These are phyloP conservation scores for Axinella damicornis DNA, from an alignment of 37 sponge, comb jelly and placozoan genomes.

Conservation along the genomic window DNA sequence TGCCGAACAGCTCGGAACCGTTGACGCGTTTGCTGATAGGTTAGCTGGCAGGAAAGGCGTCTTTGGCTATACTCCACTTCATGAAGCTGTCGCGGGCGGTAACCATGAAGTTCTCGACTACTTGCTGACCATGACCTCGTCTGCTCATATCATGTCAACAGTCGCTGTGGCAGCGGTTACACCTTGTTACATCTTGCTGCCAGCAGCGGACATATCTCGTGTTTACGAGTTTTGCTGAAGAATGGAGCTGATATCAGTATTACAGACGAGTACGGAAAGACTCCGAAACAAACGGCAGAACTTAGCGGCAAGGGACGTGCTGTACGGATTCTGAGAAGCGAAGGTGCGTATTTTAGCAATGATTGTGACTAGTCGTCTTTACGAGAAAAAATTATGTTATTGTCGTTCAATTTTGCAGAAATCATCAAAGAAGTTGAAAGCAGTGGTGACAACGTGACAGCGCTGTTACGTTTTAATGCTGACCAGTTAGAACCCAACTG, in stretches of 20 bases:
- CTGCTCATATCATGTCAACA: slow-evolving; percentile 50
- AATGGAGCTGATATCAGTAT: slow-evolving; percentile 58
- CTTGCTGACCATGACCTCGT: slow-evolving; percentile 35
- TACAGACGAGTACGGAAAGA: slow-evolving; percentile 67
- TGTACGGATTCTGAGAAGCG: slow-evolving; percentile 23
- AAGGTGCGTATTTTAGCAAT: too few species aligned
- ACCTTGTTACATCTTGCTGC: slow-evolving; percentile 80
- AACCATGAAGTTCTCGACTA: slow-evolving; percentile 34
- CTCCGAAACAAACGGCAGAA: slow-evolving; percentile 61
- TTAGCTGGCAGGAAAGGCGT: slow-evolving; percentile 51
- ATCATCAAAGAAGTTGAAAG: slow-evolving; percentile 56
- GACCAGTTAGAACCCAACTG: slow-evolving; percentile 54
- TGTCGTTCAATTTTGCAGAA: too few species aligned
- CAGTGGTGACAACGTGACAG: slow-evolving; percentile 33
- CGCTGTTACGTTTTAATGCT: slow-evolving; percentile 9
- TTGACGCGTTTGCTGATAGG: slow-evolving; percentile 14
- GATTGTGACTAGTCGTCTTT: too few species aligned
- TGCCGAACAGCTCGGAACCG: too few species aligned
- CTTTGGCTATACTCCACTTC: slow-evolving; percentile 78
- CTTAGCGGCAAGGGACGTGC: slow-evolving; percentile 40
- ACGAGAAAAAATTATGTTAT: too few species aligned
- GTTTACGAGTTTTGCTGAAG: slow-evolving; percentile 50
- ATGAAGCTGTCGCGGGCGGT: slow-evolving; percentile 64
- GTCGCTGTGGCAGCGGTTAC: slow-evolving; percentile 59
- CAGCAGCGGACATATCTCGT: slow-evolving; percentile 48